Evolutionary conservation across 2,888 invertebrate genomes (phyloP).

Genomic region (Mamestra brassicae): DNA sequence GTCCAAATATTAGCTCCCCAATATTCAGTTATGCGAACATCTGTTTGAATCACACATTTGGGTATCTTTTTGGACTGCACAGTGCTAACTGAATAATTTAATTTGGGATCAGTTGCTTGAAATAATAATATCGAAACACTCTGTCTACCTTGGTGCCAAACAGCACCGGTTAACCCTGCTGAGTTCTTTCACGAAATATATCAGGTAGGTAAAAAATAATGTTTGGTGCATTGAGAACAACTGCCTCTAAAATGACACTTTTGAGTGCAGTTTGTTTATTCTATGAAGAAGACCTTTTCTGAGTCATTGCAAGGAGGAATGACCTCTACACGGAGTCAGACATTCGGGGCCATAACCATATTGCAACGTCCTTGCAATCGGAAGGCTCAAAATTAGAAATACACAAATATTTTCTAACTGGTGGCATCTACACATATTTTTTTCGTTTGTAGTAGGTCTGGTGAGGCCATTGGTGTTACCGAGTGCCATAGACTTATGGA

Average conservation of each 20-base stretch:
- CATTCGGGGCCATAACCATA: background rate
- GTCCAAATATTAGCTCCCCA: background rate
- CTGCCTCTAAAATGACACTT: background rate
- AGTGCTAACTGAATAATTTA: conserved; percentile 21
- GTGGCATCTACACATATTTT: background rate
- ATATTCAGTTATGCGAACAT: background rate
- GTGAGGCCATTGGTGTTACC: background rate
- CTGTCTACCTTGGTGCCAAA: conserved; percentile 8
- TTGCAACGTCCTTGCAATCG: background rate
- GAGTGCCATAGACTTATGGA: too few relatives aligned
- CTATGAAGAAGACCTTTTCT: conserved; percentile 6
- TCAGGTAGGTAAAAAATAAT: background rate
- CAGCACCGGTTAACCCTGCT: background rate
- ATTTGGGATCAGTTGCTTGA: conserved; percentile 23
- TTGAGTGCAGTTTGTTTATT: conserved; percentile 10
- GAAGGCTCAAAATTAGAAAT: background rate
- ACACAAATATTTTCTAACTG: background rate
- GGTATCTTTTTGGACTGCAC: background rate
- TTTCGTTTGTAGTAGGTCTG: background rate
- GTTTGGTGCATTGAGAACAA: background rate
- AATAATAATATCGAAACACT: conserved; percentile 10
- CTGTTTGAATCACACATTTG: conserved; percentile 22
- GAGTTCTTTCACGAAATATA: background rate
- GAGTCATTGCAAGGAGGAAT: background rate
- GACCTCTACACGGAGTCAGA: background rate